Evolutionary conservation across 2,888 invertebrate species (phyloP), one percentile per base, ranked within the genome.

Genomic region (Hypomecis atomaria): DNA sequence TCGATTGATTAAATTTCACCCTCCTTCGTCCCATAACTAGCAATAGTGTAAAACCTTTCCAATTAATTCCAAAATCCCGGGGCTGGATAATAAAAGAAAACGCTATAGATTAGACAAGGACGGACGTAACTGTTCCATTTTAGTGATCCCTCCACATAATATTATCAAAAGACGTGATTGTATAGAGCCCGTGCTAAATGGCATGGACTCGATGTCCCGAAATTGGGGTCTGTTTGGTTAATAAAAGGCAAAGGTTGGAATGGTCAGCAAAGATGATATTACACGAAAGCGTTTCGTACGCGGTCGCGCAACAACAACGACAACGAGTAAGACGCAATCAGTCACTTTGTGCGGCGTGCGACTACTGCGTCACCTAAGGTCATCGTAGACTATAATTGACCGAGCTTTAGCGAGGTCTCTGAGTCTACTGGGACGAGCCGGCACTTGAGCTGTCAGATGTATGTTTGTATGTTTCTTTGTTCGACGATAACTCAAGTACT

Each of bases 181-280:
- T 67, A 66, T 65, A 50, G 58, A 65, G 60, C 62, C 60, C 62
- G 52, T 56, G 50, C 59, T 54, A 66, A 71, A 71, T 71, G 69
- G 71, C 50, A 60, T 61, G 66, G 64, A 71, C 64, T 66, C 57
- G 63, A 67, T 71, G 67, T 56, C 43, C 65, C 56, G 49, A 66
- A 66, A 69, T 69, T 67, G 59, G 71, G 69, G 66, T 84, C 81
- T 82, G 77, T 76, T 75, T 72, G 75, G 72, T 78, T 84, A 82
- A 84, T 84, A 84, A 83, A 40, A 10, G 23, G 23, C 23, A 23
- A 23, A 3, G 23, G 23, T 23, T 23, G 3, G 23, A 23, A n/a
- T n/a, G n/a, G n/a, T n/a, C n/a, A n/a, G n/a, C n/a, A n/a, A n/a
- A n/a, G n/a, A n/a, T n/a, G n/a, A n/a, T n/a, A n/a, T n/a, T n/a